Evolutionary conservation across 2,888 invertebrate genomes (phyloP), one percentile per base, ranked within the genome.

Genomic region (Poecilobothrus nobilitatus): DNA sequence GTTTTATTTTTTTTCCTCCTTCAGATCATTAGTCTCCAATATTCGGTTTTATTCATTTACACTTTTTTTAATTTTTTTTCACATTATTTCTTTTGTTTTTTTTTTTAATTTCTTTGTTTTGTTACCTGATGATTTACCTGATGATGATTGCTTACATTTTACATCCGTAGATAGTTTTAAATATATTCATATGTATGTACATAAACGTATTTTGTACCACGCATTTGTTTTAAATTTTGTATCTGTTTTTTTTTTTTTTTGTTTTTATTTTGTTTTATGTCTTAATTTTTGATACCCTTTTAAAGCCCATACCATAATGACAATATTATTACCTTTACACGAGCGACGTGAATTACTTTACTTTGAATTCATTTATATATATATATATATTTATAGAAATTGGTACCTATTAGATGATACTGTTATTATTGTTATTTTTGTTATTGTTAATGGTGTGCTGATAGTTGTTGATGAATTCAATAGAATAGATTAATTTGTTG

Each of bases 271-370:
- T 53, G 2, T 53, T 53, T 37, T 53, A 27, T 37, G 8, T 37
- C 37, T 37, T 10, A 37, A 37, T 53, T 53, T 6, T 53, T 53
- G 53, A 53, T 53, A 53, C 53, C 53, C 53, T n/a, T 18, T 53
- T 53, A 53, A 53, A 53, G 18, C 53, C 53, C 53, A 53, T 53
- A 4, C 53, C 53, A 53, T 53, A 53, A 53, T 53, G 53, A 53
- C 53, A 53, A 53, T 18, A 53, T 53, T 53, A 53, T 53, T 53
- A 53, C 53, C 53, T 53, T 53, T 53, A 53, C 53, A 53, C 53
- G 53, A 53, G 53, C 53, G 53, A 53, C 18, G 18, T 53, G 53
- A 53, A 53, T 53, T 53, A 53, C 53, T 53, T 53, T 53, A 53
- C 53, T 53, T 53, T 53, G 53, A 12, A 18, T 53, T 53, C 53